phyloP scores from a whole-genome alignment of 2,113 vertebrate species.

The Pangasianodon gigas region DNA sequence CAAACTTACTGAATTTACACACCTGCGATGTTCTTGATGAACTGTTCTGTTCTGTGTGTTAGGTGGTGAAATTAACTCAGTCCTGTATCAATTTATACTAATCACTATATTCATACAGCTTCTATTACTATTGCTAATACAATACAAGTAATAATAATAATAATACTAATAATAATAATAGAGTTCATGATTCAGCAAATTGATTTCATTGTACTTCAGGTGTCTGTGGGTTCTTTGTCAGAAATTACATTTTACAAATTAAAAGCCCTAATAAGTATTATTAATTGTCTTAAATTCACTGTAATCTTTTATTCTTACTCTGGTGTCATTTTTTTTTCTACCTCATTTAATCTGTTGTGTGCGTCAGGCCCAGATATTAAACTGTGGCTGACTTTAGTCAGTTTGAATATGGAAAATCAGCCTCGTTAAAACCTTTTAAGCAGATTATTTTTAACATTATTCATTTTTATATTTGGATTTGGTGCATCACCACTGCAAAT shows the following conservation, averaged over 20 bases:
- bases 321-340: neutral
- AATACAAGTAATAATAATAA: neutral
- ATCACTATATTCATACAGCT: neutral
- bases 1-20: neutral
- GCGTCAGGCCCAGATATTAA: neutral
- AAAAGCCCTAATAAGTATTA: neutral
- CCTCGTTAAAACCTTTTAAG: no score
- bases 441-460: no score
- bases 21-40: neutral
- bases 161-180: neutral
- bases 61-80: neutral
- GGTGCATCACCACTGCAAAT: no score
- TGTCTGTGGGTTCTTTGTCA: neutral
- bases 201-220: neutral
- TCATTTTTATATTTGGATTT: no score
- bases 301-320: neutral
- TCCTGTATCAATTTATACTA: neutral
- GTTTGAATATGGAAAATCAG: no score
- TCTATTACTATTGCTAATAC: neutral
- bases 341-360: neutral
- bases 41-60: neutral
- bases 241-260: neutral
- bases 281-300: neutral
- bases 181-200: neutral
- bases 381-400: neutral